Conservation (phyloP, 2,797 vertebrate species). For the Micrastur ruficollis region DNA sequence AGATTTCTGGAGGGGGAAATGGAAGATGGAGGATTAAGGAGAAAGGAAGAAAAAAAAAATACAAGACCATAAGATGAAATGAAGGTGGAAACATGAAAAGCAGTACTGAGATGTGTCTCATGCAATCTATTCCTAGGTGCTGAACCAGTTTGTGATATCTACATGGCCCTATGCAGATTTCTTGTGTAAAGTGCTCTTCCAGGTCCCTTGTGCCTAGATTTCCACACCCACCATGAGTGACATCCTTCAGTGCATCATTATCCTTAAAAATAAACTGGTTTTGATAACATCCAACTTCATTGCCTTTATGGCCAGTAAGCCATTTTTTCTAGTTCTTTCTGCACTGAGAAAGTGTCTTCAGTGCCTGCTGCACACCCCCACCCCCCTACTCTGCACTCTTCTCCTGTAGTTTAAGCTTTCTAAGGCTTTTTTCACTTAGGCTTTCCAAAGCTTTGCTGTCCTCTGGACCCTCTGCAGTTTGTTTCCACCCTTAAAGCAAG, state of each 20-base stretch:
- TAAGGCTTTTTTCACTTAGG: neutral
- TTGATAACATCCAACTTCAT: neutral
- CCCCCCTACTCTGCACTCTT: neutral
- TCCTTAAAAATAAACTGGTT: neutral
- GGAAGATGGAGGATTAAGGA: neutral
- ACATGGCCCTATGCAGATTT: neutral
- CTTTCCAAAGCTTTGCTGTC: neutral
- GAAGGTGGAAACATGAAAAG: neutral
- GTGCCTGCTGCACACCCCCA: fast-evolving
- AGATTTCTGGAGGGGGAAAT: neutral
- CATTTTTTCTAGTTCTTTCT: neutral
- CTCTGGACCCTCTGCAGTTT: neutral
- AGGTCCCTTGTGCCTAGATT: neutral
- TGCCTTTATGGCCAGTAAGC: neutral
- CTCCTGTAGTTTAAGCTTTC: neutral
- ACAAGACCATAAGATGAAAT: neutral
- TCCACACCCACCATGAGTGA: neutral
- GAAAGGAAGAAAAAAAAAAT: neutral
- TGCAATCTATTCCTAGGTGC: neutral
- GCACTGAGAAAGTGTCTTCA: neutral
- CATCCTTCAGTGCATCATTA: neutral
- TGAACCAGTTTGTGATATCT: neutral
- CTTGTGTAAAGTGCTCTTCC: neutral
- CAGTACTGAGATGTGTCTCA: neutral
- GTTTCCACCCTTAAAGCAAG: neutral